These are phyloP conservation scores for Misgurnus mizolepis DNA, from an alignment of 2,113 vertebrate genomes.

Conservation along the genomic window DNA sequence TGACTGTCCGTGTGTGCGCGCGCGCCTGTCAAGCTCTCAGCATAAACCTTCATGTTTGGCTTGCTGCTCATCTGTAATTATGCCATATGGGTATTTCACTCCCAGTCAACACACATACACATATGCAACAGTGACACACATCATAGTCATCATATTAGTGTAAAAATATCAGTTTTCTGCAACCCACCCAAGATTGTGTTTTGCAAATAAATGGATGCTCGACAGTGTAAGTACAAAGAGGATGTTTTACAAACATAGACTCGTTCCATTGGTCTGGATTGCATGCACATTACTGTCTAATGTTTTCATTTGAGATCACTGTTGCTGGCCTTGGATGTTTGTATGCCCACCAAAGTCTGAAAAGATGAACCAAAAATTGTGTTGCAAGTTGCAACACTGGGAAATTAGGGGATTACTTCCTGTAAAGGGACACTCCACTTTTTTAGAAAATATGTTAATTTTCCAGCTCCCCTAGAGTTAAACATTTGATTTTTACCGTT, in stretches of 20 bases:
- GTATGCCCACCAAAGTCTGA: neutral
- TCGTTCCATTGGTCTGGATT: slow-evolving; percentile 22
- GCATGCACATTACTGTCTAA: slow-evolving; percentile 41
- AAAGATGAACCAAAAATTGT: neutral
- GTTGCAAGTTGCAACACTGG: neutral
- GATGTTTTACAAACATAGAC: neutral
- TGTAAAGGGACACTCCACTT: no score
- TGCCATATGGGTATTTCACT: slow-evolving; percentile 34
- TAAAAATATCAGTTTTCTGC: slow-evolving; percentile 38
- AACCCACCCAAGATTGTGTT: slow-evolving; percentile 10
- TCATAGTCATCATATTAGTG: slow-evolving; percentile 43
- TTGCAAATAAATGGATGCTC: slow-evolving; percentile 35
- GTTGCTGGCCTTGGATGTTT: slow-evolving; percentile 7
- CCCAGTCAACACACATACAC: slow-evolving; percentile 16
- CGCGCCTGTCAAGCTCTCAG: slow-evolving; percentile 50
- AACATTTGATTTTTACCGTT: no score
- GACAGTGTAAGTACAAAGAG: slow-evolving; percentile 34
- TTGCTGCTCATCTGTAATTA: slow-evolving; percentile 58
- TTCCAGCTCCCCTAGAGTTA: no score
- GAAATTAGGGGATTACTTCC: no score
- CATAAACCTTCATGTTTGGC: slow-evolving; percentile 57
- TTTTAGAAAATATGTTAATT: no score
- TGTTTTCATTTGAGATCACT: neutral
- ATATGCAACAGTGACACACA: slow-evolving; percentile 26
- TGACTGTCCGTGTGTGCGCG: slow-evolving; percentile 39